Evolutionary conservation across 1,140 invertebrate species (phyloP).

Genomic region (Penaeus vannamei): DNA sequence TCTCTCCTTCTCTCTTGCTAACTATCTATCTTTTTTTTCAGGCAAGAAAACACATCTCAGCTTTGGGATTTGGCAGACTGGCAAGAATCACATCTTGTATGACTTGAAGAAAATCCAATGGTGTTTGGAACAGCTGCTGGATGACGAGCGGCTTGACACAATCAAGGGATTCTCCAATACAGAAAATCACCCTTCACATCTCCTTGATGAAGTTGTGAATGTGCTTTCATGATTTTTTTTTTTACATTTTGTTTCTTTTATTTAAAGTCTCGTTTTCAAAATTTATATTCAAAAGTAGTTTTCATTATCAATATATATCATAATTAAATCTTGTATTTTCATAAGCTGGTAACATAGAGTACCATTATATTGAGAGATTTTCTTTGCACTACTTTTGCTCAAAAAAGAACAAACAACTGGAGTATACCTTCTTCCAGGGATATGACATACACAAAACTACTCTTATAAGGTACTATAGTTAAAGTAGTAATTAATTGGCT

Average conservation of each 20-base stretch:
- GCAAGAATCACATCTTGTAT: conserved; percentile 48
- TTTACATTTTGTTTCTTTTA: neutral
- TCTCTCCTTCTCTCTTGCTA: neutral
- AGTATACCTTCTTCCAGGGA: too few species aligned
- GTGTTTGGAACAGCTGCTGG: conserved; percentile 52
- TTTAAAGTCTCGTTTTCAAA: neutral
- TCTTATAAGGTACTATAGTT: too few species aligned
- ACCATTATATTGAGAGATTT: too few species aligned
- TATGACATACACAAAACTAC: too few species aligned
- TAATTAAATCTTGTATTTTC: too few species aligned
- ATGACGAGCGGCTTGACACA: conserved; percentile 30
- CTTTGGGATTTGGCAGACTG: conserved; percentile 41
- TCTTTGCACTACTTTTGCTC: too few species aligned
- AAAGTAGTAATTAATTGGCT: too few species aligned
- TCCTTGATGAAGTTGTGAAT: conserved; percentile 26
- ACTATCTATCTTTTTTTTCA: neutral
- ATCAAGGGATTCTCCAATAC: conserved; percentile 29
- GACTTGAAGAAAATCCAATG: conserved; percentile 47
- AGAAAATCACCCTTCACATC: conserved; percentile 40
- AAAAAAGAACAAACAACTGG: too few species aligned
- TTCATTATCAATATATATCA: too few species aligned
- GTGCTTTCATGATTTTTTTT: conserved; percentile 43
- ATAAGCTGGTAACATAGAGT: too few species aligned
- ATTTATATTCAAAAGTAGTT: too few species aligned
- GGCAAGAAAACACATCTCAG: conserved; percentile 29